Percentiles rank a stretch among this genome's conserved stretches.
phyloP scores from a whole-genome alignment of 2,797 vertebrate species.

The Cossypha heuglini region DNA sequence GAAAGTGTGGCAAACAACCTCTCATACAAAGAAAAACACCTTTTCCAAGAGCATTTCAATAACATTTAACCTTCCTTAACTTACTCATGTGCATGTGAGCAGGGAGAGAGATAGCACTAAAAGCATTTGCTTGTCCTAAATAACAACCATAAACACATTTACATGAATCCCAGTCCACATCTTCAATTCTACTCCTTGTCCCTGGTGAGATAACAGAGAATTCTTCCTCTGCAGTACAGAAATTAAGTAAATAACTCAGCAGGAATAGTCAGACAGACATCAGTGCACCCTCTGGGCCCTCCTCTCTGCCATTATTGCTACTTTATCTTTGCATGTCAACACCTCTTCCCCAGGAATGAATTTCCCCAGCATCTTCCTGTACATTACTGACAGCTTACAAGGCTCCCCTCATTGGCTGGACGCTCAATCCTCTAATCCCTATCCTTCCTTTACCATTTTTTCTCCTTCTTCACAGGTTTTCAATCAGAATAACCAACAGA shows the following conservation, averaged over 20 bases:
- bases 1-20: accelerated
- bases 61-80: background rate
- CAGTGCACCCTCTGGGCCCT: background rate
- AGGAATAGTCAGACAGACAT: background rate
- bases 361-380: background rate
- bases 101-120: background rate
- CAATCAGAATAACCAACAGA: background rate
- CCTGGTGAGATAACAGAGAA: background rate
- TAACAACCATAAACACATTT: background rate
- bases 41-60: background rate
- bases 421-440: accelerated
- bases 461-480: background rate
- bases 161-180: accelerated
- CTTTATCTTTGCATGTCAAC: background rate
- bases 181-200: background rate
- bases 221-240: background rate
- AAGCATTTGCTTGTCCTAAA: background rate
- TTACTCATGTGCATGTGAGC: background rate
- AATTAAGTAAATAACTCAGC: background rate
- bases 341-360: background rate
- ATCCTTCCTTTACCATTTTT: background rate
- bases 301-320: background rate
- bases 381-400: background rate
- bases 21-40: background rate
- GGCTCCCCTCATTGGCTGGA: background rate